Evolutionary conservation across 2,888 invertebrate species (phyloP), one percentile per base, ranked within the genome.

Genomic region (Strigamia crassipes): DNA sequence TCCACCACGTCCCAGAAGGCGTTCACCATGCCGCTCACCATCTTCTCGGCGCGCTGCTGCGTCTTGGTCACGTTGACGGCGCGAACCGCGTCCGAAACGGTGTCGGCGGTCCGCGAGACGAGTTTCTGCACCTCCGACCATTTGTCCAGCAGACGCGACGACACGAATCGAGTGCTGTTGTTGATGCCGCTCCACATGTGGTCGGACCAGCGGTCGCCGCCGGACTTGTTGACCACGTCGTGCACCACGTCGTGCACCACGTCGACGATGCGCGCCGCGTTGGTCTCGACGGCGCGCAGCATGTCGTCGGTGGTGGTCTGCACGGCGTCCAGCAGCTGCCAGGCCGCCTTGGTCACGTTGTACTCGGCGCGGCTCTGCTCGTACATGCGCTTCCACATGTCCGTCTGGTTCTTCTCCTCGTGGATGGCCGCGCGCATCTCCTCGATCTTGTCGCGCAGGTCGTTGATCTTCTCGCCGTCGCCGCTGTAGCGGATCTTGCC

Each of bases 401-500:
- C 21, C 12, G 80, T 80, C 23, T 51, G 27, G 15, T 80, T 80
- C 51, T 51, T 80, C 31, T 81, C 81, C 9, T 41, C 61, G 31
- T 81, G 66, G 10, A 80, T 51, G 10, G 80, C 46, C 21, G 18
- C 12, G 5, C 80, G 79, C 79, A 51, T 51, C 23, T 80, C 31
- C 18, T 80, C 56, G 23, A 51, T 80, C 13, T 80, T 51, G 21
- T 51, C 80, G 10, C 31, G 42, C 12, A 46, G 23, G 12, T n/a
- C 80, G 56, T 51, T 46, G 31, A 46, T 46, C 23, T 79, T 79
- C 18, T 79, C 79, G 0, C 27, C 27, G n/a, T 41, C 41, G 8
- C 42, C n/a, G 21, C 79, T 27, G 27, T 79, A 79, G 15, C 79
- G 79, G n/a, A 79, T 79, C 46, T 79, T 79, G 4, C 79, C 79